These are phyloP conservation scores for Neomorphus geoffroyi DNA, from an alignment of 2,797 vertebrate genomes.

Conservation along the genomic window DNA sequence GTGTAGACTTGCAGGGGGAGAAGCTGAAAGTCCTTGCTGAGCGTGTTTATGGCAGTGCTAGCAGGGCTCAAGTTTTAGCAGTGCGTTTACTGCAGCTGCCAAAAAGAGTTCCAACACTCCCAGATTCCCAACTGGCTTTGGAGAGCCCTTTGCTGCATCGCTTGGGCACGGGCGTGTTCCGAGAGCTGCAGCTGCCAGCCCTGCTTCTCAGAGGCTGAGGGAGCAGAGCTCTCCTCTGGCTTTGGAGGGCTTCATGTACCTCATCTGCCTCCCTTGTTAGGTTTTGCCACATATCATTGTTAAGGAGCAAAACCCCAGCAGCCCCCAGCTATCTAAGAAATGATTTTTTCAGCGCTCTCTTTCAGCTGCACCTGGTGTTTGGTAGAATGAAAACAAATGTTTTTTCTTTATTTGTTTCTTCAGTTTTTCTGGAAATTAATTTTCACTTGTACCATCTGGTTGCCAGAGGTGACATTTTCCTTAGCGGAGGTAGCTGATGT, in stretches of 20 bases:
- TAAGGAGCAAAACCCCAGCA: background rate
- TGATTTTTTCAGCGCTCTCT: background rate
- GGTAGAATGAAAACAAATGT: background rate
- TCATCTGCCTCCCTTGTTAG: rapidly evolving
- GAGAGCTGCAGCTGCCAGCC: background rate
- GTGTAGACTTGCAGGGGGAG: rapidly evolving
- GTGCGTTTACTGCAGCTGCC: background rate
- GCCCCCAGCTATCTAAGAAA: background rate
- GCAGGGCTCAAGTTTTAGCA: background rate
- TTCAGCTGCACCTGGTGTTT: background rate
- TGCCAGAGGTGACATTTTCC: slow-evolving; percentile 15
- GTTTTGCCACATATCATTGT: rapidly evolving
- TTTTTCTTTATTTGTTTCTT: background rate
- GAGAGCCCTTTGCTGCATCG: background rate
- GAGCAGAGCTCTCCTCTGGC: background rate
- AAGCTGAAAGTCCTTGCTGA: rapidly evolving
- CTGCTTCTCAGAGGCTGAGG: rapidly evolving
- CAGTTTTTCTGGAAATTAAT: slow-evolving; percentile 24
- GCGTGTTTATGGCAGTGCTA: background rate
- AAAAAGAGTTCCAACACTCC: background rate
- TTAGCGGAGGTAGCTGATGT: background rate
- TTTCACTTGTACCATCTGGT: background rate
- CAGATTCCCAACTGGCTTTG: rapidly evolving
- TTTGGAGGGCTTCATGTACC: rapidly evolving
- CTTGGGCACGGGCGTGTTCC: rapidly evolving